Evolutionary conservation across 2,888 invertebrate species (phyloP), one percentile per base, ranked within the genome.

Genomic region (Nomada lathburiana): DNA sequence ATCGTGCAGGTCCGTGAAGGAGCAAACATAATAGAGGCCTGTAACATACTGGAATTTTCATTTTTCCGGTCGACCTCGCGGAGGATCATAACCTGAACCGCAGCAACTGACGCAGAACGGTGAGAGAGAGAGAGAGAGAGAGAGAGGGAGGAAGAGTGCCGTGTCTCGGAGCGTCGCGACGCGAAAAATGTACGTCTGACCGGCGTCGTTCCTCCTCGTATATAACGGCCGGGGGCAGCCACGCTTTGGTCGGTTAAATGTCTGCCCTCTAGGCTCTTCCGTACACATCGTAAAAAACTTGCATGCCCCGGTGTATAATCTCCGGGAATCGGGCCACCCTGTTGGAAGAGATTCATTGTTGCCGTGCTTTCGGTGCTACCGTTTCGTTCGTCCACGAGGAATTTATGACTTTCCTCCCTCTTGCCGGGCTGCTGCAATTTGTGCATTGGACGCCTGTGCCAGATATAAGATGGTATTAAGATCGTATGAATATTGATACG

Each of bases 31-130:
- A 90, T 89, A 89, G 90, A 88, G 72, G 85, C 88, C 75, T 85
- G 88, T 85, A 36, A 84, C 83, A 86, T 86, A 83, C 86, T 85
- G 87, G 90, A 92, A 92, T 92, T 92, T 91, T 90, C 92, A 91
- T 92, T 91, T 90, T 92, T 92, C 92, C 90, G 90, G 89, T 92
- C 88, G 90, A 90, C 89, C 90, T 90, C 87, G 82, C 79, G 88
- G 90, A 90, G 89, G 90, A 92, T 91, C 90, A 90, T 90, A 89
- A 89, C 87, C 85, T 73, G 64, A 57, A 65, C 50, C 83, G 76
- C 64, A 20, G 75, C 74, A 53, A 65, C 71, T 50, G 68, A 53
- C 76, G 72, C 64, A n/a, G 36, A 36, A 20, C 16, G 36, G 29
- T 13, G 11, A 10, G 60, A 42, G 60, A 52, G 36, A 36, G 3